Evolutionary conservation across 2,113 vertebrate species (phyloP).

Genomic region (Bolborhynchus lineola): DNA sequence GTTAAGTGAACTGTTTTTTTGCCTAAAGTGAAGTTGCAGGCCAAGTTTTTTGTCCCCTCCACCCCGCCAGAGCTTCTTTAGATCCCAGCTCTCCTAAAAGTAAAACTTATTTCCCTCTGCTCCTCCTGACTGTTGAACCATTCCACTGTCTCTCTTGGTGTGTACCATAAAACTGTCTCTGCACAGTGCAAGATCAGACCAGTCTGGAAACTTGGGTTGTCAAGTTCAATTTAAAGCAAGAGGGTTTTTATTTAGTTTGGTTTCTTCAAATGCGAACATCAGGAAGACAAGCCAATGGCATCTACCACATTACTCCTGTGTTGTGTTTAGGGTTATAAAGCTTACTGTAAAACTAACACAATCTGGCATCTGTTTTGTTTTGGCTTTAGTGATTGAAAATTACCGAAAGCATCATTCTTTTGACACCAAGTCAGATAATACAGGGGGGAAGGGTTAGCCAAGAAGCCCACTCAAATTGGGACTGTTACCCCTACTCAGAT

Average conservation of each 20-base stretch:
- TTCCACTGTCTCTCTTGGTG: background rate
- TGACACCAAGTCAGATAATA: background rate
- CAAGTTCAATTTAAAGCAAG: conserved; percentile 33
- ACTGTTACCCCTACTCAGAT: background rate
- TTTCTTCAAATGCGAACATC: background rate
- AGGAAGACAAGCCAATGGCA: background rate
- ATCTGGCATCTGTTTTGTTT: conserved; percentile 46
- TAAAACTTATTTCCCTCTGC: fast-evolving
- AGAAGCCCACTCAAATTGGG: background rate
- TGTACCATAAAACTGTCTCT: background rate
- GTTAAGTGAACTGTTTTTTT: background rate
- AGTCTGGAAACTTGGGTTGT: background rate
- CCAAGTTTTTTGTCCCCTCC: background rate
- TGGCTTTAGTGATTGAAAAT: conserved; percentile 11
- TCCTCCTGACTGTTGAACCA: background rate
- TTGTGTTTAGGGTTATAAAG: conserved; percentile 30
- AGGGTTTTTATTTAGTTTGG: conserved; percentile 32
- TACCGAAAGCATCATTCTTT: background rate
- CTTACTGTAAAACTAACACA: conserved; percentile 26
- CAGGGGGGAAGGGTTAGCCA: background rate
- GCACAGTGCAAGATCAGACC: background rate
- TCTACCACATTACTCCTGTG: background rate
- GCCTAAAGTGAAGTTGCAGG: background rate
- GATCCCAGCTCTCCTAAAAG: background rate
- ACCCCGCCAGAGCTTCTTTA: background rate